Conservation (phyloP, 2,888 invertebrate genomes). For the Entomobrya proxima region DNA sequence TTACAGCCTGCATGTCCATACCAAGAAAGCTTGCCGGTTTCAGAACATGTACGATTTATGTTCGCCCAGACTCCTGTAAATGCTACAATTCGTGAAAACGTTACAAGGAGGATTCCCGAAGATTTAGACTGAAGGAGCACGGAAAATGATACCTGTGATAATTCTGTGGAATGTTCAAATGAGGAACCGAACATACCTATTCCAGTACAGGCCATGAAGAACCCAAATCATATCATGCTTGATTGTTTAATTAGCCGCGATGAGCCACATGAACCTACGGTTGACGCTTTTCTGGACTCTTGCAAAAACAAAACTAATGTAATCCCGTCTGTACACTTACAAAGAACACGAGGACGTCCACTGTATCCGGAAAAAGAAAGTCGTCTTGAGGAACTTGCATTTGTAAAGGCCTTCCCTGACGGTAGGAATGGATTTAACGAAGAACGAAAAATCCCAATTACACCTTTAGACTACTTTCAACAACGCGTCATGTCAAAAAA, state of each 20-base stretch:
- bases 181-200: neutral
- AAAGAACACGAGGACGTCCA: neutral
- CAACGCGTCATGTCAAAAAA: constrained; percentile 43
- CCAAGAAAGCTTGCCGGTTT: neutral
- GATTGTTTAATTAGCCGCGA: constrained; percentile 40
- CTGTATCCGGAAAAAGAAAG: constrained; percentile 5
- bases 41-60: too few relatives aligned
- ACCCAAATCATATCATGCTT: neutral
- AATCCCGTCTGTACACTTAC: neutral
- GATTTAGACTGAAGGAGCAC: too few relatives aligned
- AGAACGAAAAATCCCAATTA: constrained; percentile 15
- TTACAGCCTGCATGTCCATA: neutral
- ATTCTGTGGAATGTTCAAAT: too few relatives aligned
- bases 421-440: constrained; percentile 26
- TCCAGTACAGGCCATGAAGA: neutral
- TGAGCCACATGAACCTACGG: neutral
- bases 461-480: constrained; percentile 56
- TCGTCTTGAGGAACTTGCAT: constrained; percentile 30
- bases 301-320: neutral
- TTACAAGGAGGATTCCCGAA: too few relatives aligned
- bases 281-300: neutral
- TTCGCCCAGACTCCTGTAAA: too few relatives aligned
- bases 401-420: constrained; percentile 42
- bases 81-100: too few relatives aligned
- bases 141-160: too few relatives aligned